These are phyloP conservation scores for Gambelia wislizenii DNA, from an alignment of 2,797 vertebrate species.

Conservation along the genomic window DNA sequence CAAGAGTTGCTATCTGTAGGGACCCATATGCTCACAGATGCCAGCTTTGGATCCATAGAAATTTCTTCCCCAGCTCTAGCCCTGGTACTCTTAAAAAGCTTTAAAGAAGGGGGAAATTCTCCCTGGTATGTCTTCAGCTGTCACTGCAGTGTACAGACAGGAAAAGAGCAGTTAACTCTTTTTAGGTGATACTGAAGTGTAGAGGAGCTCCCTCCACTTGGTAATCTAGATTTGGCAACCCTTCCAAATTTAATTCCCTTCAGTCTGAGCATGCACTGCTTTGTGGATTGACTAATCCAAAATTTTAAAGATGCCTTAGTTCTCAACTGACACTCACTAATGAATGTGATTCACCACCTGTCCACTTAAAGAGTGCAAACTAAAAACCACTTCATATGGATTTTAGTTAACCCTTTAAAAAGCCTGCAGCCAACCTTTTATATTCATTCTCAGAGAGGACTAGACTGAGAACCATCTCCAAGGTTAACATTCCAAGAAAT, in stretches of 20 bases:
- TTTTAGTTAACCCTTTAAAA: conserved; percentile 33
- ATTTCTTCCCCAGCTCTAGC: not conserved
- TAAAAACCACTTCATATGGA: conserved; percentile 32
- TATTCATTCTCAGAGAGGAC: not conserved
- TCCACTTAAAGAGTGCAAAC: conserved; percentile 21
- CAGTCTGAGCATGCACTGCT: not conserved
- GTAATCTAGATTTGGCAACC: not conserved
- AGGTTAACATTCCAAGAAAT: not conserved
- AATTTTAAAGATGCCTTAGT: not conserved
- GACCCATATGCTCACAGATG: not conserved
- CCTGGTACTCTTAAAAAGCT: not conserved
- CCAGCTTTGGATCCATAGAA: not conserved
- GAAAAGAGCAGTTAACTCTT: not conserved
- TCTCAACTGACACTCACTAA: not conserved
- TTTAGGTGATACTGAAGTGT: not conserved
- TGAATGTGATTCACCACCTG: conserved; percentile 13
- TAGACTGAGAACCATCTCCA: conserved; percentile 13
- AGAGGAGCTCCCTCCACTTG: not conserved
- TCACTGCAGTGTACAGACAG: not conserved
- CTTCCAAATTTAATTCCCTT: not conserved
- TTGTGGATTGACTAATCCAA: conserved; percentile 22
- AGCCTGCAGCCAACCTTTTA: not conserved
- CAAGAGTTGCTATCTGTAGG: not conserved
- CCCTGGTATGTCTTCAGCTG: not conserved
- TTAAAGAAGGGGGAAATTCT: not conserved